These are phyloP conservation scores for Charaxes varanes DNA, from an alignment of 1,140 invertebrate genomes.

Conservation along the genomic window DNA sequence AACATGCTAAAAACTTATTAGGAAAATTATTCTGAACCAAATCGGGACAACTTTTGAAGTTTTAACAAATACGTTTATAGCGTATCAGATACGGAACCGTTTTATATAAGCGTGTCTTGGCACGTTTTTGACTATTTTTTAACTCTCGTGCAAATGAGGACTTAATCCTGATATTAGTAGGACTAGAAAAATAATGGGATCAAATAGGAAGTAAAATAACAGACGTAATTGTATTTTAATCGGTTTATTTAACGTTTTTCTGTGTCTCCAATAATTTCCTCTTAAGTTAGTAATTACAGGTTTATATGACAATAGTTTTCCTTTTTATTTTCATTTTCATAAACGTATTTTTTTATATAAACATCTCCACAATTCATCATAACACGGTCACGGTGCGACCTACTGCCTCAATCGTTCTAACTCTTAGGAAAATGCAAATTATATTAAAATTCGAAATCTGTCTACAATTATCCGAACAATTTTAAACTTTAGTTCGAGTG, in stretches of 20 bases:
- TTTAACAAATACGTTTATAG: too few species aligned
- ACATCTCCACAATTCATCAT: constrained; percentile 70
- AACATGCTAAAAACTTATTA: too few species aligned
- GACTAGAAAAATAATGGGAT: too few species aligned
- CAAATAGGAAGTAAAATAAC: constrained; percentile 32
- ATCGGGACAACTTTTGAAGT: too few species aligned
- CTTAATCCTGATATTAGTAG: too few species aligned
- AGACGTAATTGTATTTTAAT: constrained; percentile 61
- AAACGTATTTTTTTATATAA: constrained; percentile 72
- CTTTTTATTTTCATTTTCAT: constrained; percentile 71
- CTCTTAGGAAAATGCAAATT: constrained; percentile 72
- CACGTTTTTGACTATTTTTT: too few species aligned
- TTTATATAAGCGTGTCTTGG: too few species aligned
- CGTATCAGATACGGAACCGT: too few species aligned
- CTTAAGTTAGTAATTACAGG: constrained; percentile 73
- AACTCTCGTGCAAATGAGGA: too few species aligned
- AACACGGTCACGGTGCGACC: constrained; percentile 70
- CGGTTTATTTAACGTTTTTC: constrained; percentile 72
- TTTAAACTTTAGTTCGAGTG: constrained; percentile 67
- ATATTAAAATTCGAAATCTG: constrained; percentile 69
- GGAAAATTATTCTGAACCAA: too few species aligned
- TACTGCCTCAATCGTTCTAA: constrained; percentile 71
- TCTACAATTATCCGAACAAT: constrained; percentile 67
- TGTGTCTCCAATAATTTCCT: constrained; percentile 70
- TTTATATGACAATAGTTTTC: constrained; percentile 72